Conservation (phyloP, 1,140 invertebrate genomes). For the Ceratoteleas bidentatus region DNA sequence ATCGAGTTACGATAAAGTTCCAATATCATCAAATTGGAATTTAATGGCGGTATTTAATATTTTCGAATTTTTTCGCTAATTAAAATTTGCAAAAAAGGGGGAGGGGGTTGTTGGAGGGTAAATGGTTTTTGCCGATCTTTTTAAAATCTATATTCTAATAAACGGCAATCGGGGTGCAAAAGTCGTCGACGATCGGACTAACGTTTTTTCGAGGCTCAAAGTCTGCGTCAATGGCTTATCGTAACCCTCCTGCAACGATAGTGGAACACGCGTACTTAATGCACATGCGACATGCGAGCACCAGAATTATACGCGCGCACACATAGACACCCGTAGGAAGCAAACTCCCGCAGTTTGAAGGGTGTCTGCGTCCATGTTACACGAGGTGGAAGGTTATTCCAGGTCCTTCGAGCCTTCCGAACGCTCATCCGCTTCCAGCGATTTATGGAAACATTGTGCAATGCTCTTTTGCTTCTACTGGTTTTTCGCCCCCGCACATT, state of each 20-base stretch:
- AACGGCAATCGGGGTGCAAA: too few relatives aligned
- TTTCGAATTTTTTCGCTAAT: too few relatives aligned
- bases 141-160: too few relatives aligned
- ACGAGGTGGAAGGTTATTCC: slow-evolving; percentile 58
- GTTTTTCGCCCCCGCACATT: too few relatives aligned
- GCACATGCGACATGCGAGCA: slow-evolving; percentile 60
- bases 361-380: slow-evolving; percentile 76
- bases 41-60: too few relatives aligned
- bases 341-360: slow-evolving; percentile 64
- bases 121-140: too few relatives aligned
- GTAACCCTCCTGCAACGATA: slow-evolving; percentile 55
- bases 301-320: slow-evolving; percentile 52
- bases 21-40: too few relatives aligned
- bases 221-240: slow-evolving; percentile 69
- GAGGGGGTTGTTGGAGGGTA: too few relatives aligned
- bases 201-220: slow-evolving; percentile 48
- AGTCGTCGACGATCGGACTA: not conserved
- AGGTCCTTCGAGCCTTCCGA: slow-evolving; percentile 1
- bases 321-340: slow-evolving; percentile 27
- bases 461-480: too few relatives aligned
- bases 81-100: too few relatives aligned
- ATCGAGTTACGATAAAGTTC: too few relatives aligned
- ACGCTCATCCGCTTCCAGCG: not conserved
- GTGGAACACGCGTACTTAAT: slow-evolving; percentile 65
- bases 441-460: slow-evolving; percentile 4